Evolutionary conservation across 2,113 vertebrate genomes (phyloP), one percentile per base, ranked within the genome.

Genomic region (Ageneiosus marmoratus): DNA sequence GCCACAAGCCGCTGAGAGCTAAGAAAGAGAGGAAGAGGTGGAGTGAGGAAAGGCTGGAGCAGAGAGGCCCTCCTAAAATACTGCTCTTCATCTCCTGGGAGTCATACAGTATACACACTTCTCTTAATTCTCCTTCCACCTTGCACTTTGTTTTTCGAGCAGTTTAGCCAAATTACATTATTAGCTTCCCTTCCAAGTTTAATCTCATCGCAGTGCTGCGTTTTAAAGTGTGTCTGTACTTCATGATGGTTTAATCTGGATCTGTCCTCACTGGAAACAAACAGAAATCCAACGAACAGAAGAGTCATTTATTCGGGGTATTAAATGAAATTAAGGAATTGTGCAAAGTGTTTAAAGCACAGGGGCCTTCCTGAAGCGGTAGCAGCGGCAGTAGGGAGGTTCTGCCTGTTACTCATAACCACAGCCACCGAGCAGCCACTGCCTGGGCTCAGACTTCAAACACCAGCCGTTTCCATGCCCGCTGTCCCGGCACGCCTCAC

Each of bases 401-500:
- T 27, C 62, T 18, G 62, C 60, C 62, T 56, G 60, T 83, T 83
- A 77, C 73, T 83, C 73, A 77, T 27, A 83, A 83, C 58, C 73
- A 55, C 73, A 83, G 73, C 44, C 70, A 83, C 58, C 20, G 2
- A 63, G 70, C 56, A 65, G 72, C 72, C 73, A 27, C 81, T 76
- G 46, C 44, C 32, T 65, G 81, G 81, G 72, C 60, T 60, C 24
- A n/a, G 73, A 63, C 73, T 83, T 67, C 58, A 67, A 76, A 82
- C 46, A 67, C 46, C 41, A 63, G 73, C 12, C 22, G 44, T 83
- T 83, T 77, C 73, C 46, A 70, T 22, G 34, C 48, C 74, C 2
- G 50, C 22, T 48, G 62, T n/a, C 20, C 16, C 11, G 50, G 24
- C 81, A 83, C 73, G 27, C 70, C 41, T 37, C n/a, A n/a, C n/a